Conservation (phyloP, 2,113 vertebrate genomes). For the Galemys pyrenaicus region DNA sequence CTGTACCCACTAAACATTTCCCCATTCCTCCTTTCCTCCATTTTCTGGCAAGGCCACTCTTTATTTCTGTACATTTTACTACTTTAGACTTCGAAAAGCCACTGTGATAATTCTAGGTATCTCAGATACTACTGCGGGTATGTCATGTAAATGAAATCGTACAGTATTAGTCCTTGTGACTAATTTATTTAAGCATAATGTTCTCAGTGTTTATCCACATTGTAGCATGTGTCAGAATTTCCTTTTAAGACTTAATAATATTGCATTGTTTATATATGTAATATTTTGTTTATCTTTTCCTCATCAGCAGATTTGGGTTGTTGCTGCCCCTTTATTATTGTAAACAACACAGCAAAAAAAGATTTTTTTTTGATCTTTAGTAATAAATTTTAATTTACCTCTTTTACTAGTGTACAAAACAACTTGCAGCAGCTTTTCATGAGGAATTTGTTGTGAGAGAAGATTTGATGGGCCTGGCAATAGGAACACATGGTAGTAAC, state of each 20-base stretch:
- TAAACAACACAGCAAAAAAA: not conserved
- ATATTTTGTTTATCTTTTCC: not conserved
- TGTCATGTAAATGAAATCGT: not conserved
- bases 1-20: not conserved
- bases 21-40: not conserved
- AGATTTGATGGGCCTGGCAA: constrained; percentile 91
- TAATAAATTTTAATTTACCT: constrained; percentile 56
- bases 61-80: not conserved
- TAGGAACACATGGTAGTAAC: constrained; percentile 91
- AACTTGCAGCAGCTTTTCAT: constrained; percentile 91
- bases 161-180: not conserved
- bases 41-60: not conserved
- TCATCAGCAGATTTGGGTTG: not conserved
- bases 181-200: not conserved
- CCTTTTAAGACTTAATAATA: not conserved
- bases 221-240: not conserved
- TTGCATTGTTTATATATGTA: not conserved
- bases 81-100: too few species aligned
- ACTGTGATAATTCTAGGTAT: too few species aligned
- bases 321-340: not conserved
- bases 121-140: not conserved
- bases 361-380: not conserved
- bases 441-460: constrained; percentile 91
- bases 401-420: constrained; percentile 87
- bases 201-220: not conserved